phyloP scores from a whole-genome alignment of 2,888 invertebrate genomes.

The Parapristionchus giblindavisi region DNA sequence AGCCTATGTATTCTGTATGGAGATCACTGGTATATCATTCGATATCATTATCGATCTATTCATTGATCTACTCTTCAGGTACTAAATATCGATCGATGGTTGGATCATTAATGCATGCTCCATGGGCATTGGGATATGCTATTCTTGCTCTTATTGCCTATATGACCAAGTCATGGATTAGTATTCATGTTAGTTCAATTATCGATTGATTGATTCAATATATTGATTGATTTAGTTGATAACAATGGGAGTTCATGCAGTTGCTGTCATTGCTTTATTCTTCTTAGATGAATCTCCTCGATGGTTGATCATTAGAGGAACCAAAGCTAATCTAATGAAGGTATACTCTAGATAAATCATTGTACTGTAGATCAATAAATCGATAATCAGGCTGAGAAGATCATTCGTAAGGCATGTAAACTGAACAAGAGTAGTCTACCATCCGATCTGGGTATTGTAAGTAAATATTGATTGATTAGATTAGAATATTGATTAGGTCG shows the following conservation, averaged over 20 bases:
- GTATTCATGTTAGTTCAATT: constrained; percentile 57
- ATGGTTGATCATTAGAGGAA: constrained; percentile 59
- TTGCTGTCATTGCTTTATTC: constrained; percentile 57
- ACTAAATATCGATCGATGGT: constrained; percentile 69
- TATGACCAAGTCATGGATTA: constrained; percentile 64
- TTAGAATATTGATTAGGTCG: neutral
- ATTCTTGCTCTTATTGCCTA: constrained; percentile 68
- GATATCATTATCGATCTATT: too few species aligned
- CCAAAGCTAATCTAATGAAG: constrained; percentile 21
- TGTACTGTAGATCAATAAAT: too few species aligned
- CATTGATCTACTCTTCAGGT: constrained; percentile 44
- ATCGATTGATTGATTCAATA: neutral
- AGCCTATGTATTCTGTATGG: constrained; percentile 70
- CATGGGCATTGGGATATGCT: constrained; percentile 69
- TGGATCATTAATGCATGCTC: constrained; percentile 68
- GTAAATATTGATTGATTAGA: neutral
- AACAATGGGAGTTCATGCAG: constrained; percentile 46
- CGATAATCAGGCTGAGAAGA: constrained; percentile 56
- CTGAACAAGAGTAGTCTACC: constrained; percentile 66
- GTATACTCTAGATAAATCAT: too few species aligned
- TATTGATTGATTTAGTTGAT: neutral
- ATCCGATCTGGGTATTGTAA: constrained; percentile 65
- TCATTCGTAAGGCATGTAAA: constrained; percentile 67
- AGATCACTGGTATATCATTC: constrained; percentile 62
- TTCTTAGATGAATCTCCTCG: constrained; percentile 66